phyloP scores from a whole-genome alignment of 2,797 vertebrate species.

The Oreochromis grahami region DNA sequence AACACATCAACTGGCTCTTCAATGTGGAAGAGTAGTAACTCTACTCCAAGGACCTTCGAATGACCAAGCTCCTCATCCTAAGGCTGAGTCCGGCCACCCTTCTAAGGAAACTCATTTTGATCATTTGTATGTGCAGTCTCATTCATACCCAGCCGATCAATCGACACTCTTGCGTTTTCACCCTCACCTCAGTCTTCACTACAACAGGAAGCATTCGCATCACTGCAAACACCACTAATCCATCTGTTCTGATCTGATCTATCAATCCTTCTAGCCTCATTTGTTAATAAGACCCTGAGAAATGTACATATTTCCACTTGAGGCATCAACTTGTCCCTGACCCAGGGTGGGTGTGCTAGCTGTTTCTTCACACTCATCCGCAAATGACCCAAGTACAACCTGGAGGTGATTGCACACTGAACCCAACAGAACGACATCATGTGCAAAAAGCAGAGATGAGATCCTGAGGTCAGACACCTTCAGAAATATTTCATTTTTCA shows the following conservation, averaged over 20 bases:
- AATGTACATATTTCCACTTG: background rate
- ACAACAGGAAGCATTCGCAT: background rate
- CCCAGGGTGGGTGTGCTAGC: background rate
- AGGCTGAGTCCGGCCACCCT: background rate
- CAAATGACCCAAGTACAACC: background rate
- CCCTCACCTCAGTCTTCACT: background rate
- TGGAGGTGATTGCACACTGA: background rate
- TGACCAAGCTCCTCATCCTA: background rate
- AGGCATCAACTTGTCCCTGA: background rate
- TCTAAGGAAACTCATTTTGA: background rate
- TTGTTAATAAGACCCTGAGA: accelerated
- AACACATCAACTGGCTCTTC: background rate
- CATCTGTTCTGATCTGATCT: background rate
- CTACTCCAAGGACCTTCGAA: background rate
- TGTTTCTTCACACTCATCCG: accelerated
- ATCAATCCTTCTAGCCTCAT: background rate
- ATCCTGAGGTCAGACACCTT: background rate
- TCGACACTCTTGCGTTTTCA: background rate
- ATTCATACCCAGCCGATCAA: background rate
- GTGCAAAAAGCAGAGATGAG: background rate
- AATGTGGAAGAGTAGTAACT: background rate
- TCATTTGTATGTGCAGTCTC: background rate
- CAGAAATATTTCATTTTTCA: background rate
- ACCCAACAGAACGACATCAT: background rate
- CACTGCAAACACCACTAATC: background rate